Conservation (phyloP, 2,113 vertebrate species). For the Tichodroma muraria region DNA sequence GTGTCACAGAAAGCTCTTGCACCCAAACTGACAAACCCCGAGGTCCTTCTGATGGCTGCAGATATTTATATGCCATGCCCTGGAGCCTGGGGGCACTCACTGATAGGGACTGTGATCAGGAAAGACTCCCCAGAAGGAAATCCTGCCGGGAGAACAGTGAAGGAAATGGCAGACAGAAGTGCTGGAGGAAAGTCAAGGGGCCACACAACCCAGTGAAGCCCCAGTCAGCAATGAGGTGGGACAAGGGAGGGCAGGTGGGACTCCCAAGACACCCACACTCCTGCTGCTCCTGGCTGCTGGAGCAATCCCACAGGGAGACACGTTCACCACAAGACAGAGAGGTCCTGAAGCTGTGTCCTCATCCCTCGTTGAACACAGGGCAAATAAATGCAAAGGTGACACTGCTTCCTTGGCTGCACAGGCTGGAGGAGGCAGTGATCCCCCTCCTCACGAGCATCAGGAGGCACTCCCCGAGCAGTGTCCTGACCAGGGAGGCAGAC, state of each 20-base stretch:
- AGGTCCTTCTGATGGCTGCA: background rate
- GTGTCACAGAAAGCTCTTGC: background rate
- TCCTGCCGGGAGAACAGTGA: background rate
- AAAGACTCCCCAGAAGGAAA: background rate
- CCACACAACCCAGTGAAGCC: background rate
- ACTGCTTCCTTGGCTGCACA: background rate
- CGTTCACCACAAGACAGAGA: background rate
- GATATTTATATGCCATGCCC: background rate
- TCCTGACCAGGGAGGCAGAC: background rate
- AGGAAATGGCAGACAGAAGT: background rate
- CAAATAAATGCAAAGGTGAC: background rate
- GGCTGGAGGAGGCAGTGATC: background rate
- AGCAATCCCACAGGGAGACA: background rate
- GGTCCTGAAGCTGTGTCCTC: background rate
- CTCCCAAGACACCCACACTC: background rate
- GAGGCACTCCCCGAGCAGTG: background rate
- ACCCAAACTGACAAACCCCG: background rate
- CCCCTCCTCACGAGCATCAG: background rate
- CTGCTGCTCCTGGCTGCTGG: background rate
- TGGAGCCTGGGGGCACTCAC: background rate
- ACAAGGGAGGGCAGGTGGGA: background rate
- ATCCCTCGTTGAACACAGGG: background rate
- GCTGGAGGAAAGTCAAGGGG: background rate
- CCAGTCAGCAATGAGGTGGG: background rate
- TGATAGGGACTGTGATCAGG: background rate